phyloP scores from a whole-genome alignment of 2,797 vertebrate species.

The Neopelma chrysocephalum region DNA sequence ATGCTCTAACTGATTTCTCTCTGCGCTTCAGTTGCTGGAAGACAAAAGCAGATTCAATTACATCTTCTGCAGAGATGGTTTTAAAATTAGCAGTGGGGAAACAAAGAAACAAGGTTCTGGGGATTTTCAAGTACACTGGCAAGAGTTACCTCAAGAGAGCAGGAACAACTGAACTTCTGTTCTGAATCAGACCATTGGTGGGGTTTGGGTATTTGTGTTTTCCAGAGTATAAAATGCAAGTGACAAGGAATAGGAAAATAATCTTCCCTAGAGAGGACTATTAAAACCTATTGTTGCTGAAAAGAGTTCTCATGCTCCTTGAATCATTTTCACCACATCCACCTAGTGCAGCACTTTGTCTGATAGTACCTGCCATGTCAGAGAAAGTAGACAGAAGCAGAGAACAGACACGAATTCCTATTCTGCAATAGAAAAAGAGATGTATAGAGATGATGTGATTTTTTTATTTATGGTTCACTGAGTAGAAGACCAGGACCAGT shows the following conservation, averaged over 20 bases:
- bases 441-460: neutral
- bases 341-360: neutral
- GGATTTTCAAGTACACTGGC: neutral
- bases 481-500: neutral
- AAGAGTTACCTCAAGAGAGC: neutral
- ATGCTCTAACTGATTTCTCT: neutral
- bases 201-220: neutral
- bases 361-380: neutral
- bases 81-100: neutral
- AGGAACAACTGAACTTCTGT: neutral
- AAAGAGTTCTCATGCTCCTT: neutral
- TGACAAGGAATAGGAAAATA: neutral
- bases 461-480: neutral
- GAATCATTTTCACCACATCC: neutral
- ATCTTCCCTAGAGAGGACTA: neutral
- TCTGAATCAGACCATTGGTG: neutral
- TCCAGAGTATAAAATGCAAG: neutral
- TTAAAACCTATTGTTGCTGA: neutral
- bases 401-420: neutral
- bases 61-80: neutral
- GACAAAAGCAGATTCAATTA: neutral
- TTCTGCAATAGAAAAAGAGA: neutral
- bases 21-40: neutral
- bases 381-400: neutral
- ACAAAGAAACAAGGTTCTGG: neutral